phyloP scores from a whole-genome alignment of 1,140 invertebrate genomes.

The Drosophila pseudoobscura region DNA sequence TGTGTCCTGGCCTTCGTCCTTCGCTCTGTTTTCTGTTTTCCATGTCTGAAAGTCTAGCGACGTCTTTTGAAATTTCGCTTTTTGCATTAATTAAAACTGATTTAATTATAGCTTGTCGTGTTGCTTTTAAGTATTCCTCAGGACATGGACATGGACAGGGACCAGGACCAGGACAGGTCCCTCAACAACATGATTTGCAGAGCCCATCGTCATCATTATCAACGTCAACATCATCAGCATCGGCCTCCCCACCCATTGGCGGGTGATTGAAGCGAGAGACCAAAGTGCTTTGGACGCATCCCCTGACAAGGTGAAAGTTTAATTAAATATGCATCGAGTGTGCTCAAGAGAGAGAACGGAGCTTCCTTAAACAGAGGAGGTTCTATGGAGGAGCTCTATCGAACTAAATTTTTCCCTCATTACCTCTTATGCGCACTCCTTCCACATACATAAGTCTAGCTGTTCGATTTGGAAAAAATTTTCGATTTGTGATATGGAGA shows the following conservation, averaged over 20 bases:
- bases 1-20: background rate
- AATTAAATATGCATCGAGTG: slow-evolving; percentile 72
- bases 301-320: slow-evolving; percentile 66
- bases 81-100: slow-evolving; percentile 82
- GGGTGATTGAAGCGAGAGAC: slow-evolving; percentile 35
- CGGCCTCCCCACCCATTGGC: background rate
- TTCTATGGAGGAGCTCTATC: too few relatives aligned
- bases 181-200: background rate
- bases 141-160: slow-evolving; percentile 15
- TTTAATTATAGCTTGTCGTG: slow-evolving; percentile 75
- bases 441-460: too few relatives aligned
- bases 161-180: background rate
- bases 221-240: too few relatives aligned
- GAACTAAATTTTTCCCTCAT: background rate
- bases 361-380: background rate
- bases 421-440: too few relatives aligned
- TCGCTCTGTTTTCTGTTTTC: slow-evolving; percentile 33
- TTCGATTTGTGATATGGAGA: too few relatives aligned
- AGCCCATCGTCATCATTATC: too few relatives aligned
- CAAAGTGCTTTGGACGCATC: slow-evolving; percentile 59
- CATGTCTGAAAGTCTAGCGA: slow-evolving; percentile 34
- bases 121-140: slow-evolving; percentile 67
- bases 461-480: too few relatives aligned
- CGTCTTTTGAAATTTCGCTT: slow-evolving; percentile 76
- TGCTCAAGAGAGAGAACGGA: slow-evolving; percentile 8